Evolutionary conservation across 2,113 vertebrate genomes (phyloP), one percentile per base, ranked within the genome.

Genomic region (Eidolon helvum): DNA sequence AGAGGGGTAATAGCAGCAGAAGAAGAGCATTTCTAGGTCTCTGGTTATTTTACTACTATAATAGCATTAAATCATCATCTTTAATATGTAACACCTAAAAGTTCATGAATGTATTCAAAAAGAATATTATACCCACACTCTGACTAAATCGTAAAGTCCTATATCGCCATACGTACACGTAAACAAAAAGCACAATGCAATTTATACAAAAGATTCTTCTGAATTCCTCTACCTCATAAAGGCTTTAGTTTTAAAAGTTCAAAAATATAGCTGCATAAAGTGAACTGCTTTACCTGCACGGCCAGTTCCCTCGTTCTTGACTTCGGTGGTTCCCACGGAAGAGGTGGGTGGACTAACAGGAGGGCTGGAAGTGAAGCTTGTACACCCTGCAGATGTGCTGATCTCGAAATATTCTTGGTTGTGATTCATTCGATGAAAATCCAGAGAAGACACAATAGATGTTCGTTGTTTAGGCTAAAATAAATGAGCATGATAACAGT

Each of bases 381-480:
- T 97, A 97, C 99, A 99, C 84, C 99, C 99, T 98, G 99, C 96
- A 50, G 99, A 99, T 35, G 99, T 99, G 98, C 98, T 99, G 98
- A 99, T 99, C 98, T 99, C 99, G 16, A 99, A 99, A 82, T 99
- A 99, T 95, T 99, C 99, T 89, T 99, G 99, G 98, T 99, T 99
- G 97, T 99, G 99, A 98, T 99, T 99, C 94, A 99, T 98, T 98
- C 99, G 99, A 92, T 99, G 99, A 97, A 99, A 99, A 93, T 99
- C 99, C 99, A 99, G 98, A 92, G 99, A 99, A 19, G 99, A 99
- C n/a, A 99, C 99, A 98, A 99, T 98, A 55, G 99, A 99, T 61
- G 99, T 99, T 30, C 99, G 99, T 97, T 99, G 99, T 96, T 99
- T 99, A 43, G 99, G 99, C 99, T 99, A 97, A 65, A 98, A 96